A percentile compares a stretch with the other conserved stretches of the same genome.
phyloP scores from a whole-genome alignment of 2,113 vertebrate genomes.

The Gymnocephalus cernua region DNA sequence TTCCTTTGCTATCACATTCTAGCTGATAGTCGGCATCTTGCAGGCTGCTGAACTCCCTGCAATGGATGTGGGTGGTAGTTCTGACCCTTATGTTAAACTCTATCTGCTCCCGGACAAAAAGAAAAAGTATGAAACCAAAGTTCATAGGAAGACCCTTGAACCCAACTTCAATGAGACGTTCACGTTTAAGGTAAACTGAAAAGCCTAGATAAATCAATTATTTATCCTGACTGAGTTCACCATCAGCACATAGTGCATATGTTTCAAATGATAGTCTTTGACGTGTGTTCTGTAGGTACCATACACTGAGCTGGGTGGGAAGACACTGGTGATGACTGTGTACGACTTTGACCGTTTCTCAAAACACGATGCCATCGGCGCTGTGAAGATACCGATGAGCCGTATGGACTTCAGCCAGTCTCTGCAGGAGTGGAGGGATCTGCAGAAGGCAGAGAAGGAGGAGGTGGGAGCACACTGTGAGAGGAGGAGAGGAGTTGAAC shows the following conservation, averaged over 20 bases:
- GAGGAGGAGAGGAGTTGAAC: background rate
- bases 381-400: conserved; percentile 95
- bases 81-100: conserved; percentile 92
- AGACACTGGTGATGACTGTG: conserved; percentile 95
- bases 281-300: conserved; percentile 84
- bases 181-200: conserved; percentile 88
- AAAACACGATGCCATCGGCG: conserved; percentile 97
- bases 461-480: conserved; percentile 86
- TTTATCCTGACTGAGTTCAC: background rate
- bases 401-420: conserved; percentile 96
- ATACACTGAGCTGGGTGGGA: conserved; percentile 94
- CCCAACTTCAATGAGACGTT: conserved; percentile 91
- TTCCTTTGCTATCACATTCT: conserved; percentile 15
- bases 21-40: conserved; percentile 87
- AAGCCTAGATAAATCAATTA: background rate
- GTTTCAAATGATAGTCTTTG: background rate
- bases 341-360: conserved; percentile 98
- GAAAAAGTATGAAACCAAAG: conserved; percentile 92
- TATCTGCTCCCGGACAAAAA: conserved; percentile 92
- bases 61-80: conserved; percentile 92
- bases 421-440: conserved; percentile 95
- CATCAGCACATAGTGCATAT: background rate
- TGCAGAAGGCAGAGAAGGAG: conserved; percentile 97
- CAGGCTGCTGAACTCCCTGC: conserved; percentile 89
- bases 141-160: conserved; percentile 91